phyloP scores from a whole-genome alignment of 1,140 invertebrate species.

The Drosophila rhopaloa region DNA sequence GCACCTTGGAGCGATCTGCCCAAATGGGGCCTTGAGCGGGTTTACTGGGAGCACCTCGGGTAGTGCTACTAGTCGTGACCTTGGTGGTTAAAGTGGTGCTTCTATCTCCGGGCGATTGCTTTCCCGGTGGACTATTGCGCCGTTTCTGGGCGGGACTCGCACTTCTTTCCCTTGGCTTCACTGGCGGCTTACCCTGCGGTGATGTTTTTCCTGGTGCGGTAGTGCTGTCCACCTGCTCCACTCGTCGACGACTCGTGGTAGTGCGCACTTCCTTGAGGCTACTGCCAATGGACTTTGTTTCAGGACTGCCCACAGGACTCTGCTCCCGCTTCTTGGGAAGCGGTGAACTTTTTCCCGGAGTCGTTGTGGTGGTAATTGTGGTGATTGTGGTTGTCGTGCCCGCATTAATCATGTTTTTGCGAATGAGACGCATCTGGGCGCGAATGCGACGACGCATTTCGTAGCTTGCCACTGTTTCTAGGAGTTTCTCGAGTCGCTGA shows the following conservation, averaged over 20 bases:
- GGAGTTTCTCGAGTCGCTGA: conserved; percentile 88
- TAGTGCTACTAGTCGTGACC: conserved; percentile 30
- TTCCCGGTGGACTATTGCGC: conserved; percentile 37
- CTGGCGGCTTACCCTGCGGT: conserved; percentile 60
- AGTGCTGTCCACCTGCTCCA: conserved; percentile 51
- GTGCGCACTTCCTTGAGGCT: conserved; percentile 47
- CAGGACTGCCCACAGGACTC: conserved; percentile 37
- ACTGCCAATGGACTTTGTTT: conserved; percentile 30
- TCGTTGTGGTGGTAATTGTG: conserved; percentile 34
- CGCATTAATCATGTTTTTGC: conserved; percentile 85
- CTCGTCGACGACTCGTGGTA: conserved; percentile 13
- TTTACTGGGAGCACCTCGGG: conserved; percentile 56
- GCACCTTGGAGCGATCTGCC: conserved; percentile 86
- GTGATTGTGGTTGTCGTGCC: conserved; percentile 21
- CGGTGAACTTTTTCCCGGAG: conserved; percentile 35
- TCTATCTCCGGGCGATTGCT: conserved; percentile 6
- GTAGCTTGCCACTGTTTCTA: conserved; percentile 90
- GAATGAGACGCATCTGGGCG: conserved; percentile 89
- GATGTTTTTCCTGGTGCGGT: conserved; percentile 19
- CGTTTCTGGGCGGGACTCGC: conserved; percentile 59
- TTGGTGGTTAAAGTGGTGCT: conserved; percentile 28
- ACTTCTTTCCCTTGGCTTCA: conserved; percentile 72
- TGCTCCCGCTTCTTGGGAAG: conserved; percentile 33
- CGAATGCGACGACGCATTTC: conserved; percentile 90
- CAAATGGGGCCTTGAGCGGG: conserved; percentile 85